Evolutionary conservation across 2,797 vertebrate genomes (phyloP).

Genomic region (Acanthurus lineatus): DNA sequence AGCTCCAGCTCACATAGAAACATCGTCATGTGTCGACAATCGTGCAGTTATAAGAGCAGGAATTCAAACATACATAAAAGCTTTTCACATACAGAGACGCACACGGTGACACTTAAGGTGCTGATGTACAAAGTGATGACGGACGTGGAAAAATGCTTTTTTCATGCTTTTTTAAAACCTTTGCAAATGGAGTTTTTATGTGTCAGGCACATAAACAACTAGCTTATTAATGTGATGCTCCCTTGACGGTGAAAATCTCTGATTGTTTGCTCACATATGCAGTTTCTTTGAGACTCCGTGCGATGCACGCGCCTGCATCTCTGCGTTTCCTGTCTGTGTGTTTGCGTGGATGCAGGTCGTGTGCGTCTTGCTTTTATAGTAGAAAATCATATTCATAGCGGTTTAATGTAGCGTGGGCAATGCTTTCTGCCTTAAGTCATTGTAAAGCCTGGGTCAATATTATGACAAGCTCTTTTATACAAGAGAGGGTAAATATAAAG

Average conservation of each 20-base stretch:
- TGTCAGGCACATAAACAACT: constrained; percentile 26
- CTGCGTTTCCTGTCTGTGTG: not conserved
- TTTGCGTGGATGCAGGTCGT: not conserved
- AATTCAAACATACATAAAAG: not conserved
- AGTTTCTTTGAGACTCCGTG: not conserved
- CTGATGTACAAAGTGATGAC: constrained; percentile 2
- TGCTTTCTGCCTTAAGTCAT: constrained; percentile 11
- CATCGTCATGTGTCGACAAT: not conserved
- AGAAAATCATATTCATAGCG: constrained; percentile 54
- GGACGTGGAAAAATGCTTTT: not conserved
- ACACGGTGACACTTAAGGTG: not conserved
- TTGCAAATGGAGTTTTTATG: constrained; percentile 21
- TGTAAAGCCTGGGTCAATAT: not conserved
- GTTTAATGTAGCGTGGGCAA: constrained; percentile 42
- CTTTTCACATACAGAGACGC: not conserved
- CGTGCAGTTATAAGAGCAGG: not conserved
- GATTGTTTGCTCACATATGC: not conserved
- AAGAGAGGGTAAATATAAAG: not conserved
- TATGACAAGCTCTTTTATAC: too few species aligned
- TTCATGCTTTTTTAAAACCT: constrained; percentile 7
- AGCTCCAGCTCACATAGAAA: not conserved
- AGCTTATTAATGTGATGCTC: constrained; percentile 1
- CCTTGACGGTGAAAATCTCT: constrained; percentile 2
- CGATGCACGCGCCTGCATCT: not conserved
- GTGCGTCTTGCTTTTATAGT: constrained; percentile 3